Percentiles rank a stretch among this genome's conserved stretches.
Conservation (phyloP, 2,888 invertebrate species). For the Parthenolecanium corni region DNA sequence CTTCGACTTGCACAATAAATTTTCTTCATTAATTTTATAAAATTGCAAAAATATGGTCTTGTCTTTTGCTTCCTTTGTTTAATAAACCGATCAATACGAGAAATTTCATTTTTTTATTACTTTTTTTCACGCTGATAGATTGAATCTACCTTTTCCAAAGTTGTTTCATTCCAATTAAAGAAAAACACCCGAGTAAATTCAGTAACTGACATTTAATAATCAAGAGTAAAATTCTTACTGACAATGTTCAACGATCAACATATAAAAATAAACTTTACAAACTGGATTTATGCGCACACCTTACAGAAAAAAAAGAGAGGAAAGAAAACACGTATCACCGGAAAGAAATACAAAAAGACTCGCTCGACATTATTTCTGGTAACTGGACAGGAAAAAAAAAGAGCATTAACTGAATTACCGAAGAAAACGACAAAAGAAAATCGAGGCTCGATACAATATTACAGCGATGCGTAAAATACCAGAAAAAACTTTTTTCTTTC, state of each 20-base stretch:
- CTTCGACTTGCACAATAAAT: too few species aligned
- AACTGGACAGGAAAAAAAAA: slow-evolving; percentile 22
- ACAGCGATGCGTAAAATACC: background rate
- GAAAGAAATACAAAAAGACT: slow-evolving; percentile 1
- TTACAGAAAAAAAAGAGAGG: slow-evolving; percentile 6
- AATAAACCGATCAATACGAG: too few species aligned
- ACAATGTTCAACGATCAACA: slow-evolving; percentile 16
- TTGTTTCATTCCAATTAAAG: too few species aligned
- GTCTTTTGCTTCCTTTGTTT: too few species aligned
- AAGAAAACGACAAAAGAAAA: background rate
- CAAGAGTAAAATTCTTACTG: slow-evolving; percentile 16
- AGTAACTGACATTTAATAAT: too few species aligned
- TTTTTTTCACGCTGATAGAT: too few species aligned
- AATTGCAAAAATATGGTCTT: too few species aligned
- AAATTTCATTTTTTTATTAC: too few species aligned
- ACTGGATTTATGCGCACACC: slow-evolving; percentile 1
- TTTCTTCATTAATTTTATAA: too few species aligned
- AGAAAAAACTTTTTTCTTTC: background rate
- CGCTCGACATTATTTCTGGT: slow-evolving; percentile 18
- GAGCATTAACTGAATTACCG: background rate
- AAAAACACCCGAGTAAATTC: too few species aligned
- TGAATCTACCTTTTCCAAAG: too few species aligned
- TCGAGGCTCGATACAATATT: background rate
- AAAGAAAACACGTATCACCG: slow-evolving; percentile 15
- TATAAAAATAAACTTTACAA: slow-evolving; percentile 23